These are phyloP conservation scores for Hippocampus abdominalis DNA, from an alignment of 2,113 vertebrate genomes.

Conservation along the genomic window DNA sequence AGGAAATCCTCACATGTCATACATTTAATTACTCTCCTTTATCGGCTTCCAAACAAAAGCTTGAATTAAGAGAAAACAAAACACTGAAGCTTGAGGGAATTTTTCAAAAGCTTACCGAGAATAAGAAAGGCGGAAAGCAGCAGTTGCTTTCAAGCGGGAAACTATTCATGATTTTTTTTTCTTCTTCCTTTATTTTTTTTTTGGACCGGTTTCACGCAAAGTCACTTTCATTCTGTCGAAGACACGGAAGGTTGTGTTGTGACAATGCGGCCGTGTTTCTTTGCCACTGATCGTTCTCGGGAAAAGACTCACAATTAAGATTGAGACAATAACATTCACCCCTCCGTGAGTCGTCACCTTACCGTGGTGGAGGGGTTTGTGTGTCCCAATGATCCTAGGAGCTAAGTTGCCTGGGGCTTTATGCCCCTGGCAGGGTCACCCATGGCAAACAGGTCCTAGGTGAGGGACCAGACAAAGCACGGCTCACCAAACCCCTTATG, in stretches of 20 bases:
- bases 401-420: too few species aligned
- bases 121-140: conserved; percentile 61
- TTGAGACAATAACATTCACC: conserved; percentile 38
- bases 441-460: too few species aligned
- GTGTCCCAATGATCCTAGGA: too few species aligned
- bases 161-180: conserved; percentile 46
- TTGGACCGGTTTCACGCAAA: conserved; percentile 10
- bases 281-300: conserved; percentile 6
- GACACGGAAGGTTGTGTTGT: conserved; percentile 24
- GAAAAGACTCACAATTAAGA: conserved; percentile 34
- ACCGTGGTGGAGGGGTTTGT: too few species aligned
- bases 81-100: conserved; percentile 59
- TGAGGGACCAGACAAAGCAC: too few species aligned
- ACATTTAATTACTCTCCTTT: conserved; percentile 1
- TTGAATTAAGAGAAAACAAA: conserved; percentile 35
- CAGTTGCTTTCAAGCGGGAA: conserved; percentile 73
- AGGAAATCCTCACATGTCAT: background rate
- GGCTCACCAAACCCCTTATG: too few species aligned
- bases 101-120: conserved; percentile 53
- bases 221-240: conserved; percentile 42
- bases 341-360: too few species aligned
- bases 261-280: conserved; percentile 11
- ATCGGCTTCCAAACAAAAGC: conserved; percentile 48
- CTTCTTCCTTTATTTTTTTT: conserved; percentile 7
- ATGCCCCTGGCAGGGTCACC: too few species aligned